Percentiles rank a stretch among this genome's conserved stretches.
Conservation (phyloP, 2,113 vertebrate species). For the Colistium nudipinnis region DNA sequence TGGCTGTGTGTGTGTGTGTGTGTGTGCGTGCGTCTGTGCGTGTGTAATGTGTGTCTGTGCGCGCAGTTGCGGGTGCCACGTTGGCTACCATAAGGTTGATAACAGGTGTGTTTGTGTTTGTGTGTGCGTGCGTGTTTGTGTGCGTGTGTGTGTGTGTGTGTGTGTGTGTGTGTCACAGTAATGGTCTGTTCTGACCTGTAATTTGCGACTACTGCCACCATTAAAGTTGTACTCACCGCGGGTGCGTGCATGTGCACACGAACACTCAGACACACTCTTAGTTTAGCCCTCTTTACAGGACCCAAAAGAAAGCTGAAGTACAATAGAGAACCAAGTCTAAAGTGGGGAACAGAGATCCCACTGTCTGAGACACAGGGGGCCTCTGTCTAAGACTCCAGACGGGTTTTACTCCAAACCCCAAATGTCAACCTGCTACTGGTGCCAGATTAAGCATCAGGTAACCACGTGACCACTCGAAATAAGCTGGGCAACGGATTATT, state of each 20-base stretch:
- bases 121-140: background rate
- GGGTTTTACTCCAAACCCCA: too few species aligned
- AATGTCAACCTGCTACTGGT: too few species aligned
- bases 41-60: constrained; percentile 5
- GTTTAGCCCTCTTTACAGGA: background rate
- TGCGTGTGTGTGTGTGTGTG: constrained; percentile 6
- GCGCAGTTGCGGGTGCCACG: constrained; percentile 13
- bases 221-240: constrained; percentile 46
- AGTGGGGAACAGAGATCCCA: background rate
- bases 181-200: constrained; percentile 42
- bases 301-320: constrained; percentile 15
- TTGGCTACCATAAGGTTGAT: constrained; percentile 37
- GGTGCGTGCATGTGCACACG: constrained; percentile 12
- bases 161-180: constrained; percentile 12
- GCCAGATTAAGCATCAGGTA: too few species aligned
- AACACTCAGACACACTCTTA: constrained; percentile 12
- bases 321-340: constrained; percentile 2
- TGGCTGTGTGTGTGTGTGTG: constrained; percentile 12
- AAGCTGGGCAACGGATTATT: background rate
- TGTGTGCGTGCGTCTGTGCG: constrained; percentile 2
- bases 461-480: background rate
- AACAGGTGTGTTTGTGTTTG: constrained; percentile 58
- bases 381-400: too few species aligned
- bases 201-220: constrained; percentile 59
- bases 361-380: too few species aligned